Percentiles rank a stretch among this genome's conserved stretches.
These are phyloP conservation scores for Propithecus perrieri DNA, from an alignment of 2,797 vertebrate genomes.

Conservation along the genomic window DNA sequence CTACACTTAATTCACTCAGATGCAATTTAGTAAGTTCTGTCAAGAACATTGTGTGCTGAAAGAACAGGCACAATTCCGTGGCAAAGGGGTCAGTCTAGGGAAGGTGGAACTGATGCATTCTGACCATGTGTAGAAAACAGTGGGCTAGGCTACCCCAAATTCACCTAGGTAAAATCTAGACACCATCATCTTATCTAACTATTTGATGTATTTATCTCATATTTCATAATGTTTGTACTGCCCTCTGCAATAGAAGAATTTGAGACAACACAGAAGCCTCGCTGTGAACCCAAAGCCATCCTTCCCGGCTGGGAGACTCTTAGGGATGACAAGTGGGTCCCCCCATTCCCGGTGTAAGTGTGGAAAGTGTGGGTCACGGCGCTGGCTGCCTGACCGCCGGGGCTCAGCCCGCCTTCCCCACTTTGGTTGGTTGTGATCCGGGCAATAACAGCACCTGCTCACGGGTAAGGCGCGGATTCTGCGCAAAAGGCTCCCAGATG, in stretches of 20 bases:
- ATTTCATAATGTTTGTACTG: neutral
- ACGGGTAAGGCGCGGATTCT: fast-evolving
- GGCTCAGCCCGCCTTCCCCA: neutral
- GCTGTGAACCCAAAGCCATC: fast-evolving
- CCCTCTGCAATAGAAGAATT: neutral
- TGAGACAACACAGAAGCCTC: neutral
- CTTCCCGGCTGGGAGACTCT: neutral
- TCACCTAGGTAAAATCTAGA: neutral
- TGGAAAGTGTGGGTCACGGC: fast-evolving
- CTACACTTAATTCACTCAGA: neutral
- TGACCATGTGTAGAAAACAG: neutral
- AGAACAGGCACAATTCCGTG: too few species aligned
- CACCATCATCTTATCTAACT: too few species aligned
- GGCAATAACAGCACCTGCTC: fast-evolving
- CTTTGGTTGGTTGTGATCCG: fast-evolving
- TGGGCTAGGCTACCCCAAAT: neutral
- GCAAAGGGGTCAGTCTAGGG: too few species aligned
- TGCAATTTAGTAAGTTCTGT: neutral
- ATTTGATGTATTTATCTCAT: too few species aligned
- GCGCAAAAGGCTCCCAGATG: fast-evolving
- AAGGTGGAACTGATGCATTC: neutral
- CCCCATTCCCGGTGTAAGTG: neutral
- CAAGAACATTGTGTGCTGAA: neutral
- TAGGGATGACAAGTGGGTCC: neutral
- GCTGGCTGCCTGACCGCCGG: too few species aligned